Percentiles rank a stretch among this genome's conserved stretches.
Conservation (phyloP, 53 echinoderm and acorn worm genomes). For the Stichopus horrens region DNA sequence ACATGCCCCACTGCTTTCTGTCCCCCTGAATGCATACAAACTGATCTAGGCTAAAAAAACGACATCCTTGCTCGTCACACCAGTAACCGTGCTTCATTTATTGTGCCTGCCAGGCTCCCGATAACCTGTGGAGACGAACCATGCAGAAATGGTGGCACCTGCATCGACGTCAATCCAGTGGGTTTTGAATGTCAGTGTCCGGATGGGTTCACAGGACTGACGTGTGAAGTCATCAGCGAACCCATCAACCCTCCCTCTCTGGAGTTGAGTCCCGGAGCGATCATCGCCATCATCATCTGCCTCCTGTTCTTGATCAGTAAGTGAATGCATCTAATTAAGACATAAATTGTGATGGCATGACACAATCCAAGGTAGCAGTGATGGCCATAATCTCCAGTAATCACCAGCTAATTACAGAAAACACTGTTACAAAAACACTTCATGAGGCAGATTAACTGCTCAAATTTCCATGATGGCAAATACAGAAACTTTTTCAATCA, state of each 20-base stretch:
- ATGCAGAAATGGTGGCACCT: conserved; percentile 79
- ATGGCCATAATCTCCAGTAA: no score
- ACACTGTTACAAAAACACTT: no score
- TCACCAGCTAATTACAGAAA: no score
- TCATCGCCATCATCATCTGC: conserved; percentile 68
- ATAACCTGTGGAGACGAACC: conserved; percentile 62
- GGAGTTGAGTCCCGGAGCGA: conserved; percentile 59
- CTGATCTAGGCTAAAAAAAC: no score
- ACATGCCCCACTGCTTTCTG: no score
- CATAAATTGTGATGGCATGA: no score
- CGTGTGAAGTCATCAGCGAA: conserved; percentile 21
- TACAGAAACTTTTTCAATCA: no score
- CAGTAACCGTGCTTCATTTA: no score
- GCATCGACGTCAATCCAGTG: conserved; percentile 42
- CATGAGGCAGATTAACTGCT: no score
- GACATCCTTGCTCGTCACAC: background rate
- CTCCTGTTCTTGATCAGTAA: conserved; percentile 78
- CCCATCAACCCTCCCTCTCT: background rate
- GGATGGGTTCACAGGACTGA: conserved; percentile 42
- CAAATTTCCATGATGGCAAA: no score
- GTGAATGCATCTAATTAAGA: conserved; percentile 27
- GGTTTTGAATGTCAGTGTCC: conserved; percentile 64
- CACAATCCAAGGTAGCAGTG: no score
- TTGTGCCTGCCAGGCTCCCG: background rate
- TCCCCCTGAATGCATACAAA: no score